Base-by-base conservation (phyloP, 2,888 invertebrate species). In the Smittia aterrima region DNA sequence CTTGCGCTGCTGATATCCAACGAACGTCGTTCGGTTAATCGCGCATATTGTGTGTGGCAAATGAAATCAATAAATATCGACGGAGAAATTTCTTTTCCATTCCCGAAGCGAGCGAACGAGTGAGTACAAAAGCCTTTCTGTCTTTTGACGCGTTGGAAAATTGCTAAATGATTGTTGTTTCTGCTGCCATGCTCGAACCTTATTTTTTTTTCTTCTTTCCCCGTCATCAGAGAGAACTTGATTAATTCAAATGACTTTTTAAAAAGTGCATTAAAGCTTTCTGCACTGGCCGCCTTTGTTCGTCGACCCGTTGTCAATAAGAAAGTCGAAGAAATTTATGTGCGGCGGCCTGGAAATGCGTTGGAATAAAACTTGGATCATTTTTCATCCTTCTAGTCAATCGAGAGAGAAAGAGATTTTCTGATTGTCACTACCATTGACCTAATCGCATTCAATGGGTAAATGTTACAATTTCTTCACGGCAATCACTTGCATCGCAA, bases 21-120 rank as follows among this genome's bases (percentile, higher is more conserved):
- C 9, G 32, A n/a, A n/a, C n/a, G n/a, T n/a, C n/a, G n/a, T n/a
- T 32, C 32, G 9, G 32, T 3, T 32, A 32, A 32, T 32, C 32
- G 32, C 32, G 9, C 32, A 62, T 62, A 24, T 20, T 62, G 62
- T 62, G 62, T 62, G 62, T 62, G 62, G 62, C 62, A 62, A 62
- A 62, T 62, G 62, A 62, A 62, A 62, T 62, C 62, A 62, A 62
- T 62, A 62, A 62, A 24, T 62, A 62, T 22, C 20, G 53, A 16
- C 18, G 53, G 53, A 47, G 53, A 47, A 47, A 47, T 47, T 47
- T 47, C 18, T 47, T 47, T 47, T 47, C 18, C 18, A 11, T 47
- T 47, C 9, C 32, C n/a, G n/a, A n/a, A n/a, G 32, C 32, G 32
- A 32, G 32, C 38, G 38, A 6, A 11, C 53, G 53, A 13, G 18